Evolutionary conservation across 2,888 invertebrate genomes (phyloP), one percentile per base, ranked within the genome.

Genomic region (Amiota minor): DNA sequence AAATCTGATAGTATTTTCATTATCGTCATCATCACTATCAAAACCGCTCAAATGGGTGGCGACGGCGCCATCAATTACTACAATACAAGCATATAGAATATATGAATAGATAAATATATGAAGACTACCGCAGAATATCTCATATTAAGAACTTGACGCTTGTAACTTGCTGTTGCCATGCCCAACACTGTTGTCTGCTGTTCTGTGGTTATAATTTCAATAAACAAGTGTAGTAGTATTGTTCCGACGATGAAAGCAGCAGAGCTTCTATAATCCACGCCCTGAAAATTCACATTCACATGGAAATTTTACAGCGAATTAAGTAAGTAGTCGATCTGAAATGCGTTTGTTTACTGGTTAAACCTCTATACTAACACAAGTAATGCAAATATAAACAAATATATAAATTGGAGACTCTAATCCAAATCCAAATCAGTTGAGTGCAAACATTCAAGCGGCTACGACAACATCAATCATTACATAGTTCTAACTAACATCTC

Each of bases 61-160:
- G 65, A 14, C 65, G 47, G 18, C 47, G n/a, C 12, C 18, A 16
- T 18, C 65, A 4, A 47, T 11, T 11, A 59, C 59, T 18, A 59
- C 16, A 35, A 35, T 35, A 35, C 0, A 35, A 35, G 4, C 0
- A 35, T 6, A 35, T 35, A 35, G 35, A 6, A 35, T 35, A 35
- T 35, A 35, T 35, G 6, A 35, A 35, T 35, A 35, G 6, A 35
- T 35, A 35, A 8, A 6, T 35, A 35, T 6, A 35, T 35, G 23
- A 16, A 55, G 9, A 16, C 56, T 9, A 65, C 65, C 65, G 47
- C 47, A 65, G 47, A 64, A 62, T 18, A 59, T 59, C 59, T 59
- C 59, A 65, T 16, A 47, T 65, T 65, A 47, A 65, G 47, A 47
- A 47, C 65, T 65, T 46, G 64, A 46, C 62, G n/a, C 64, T 46